A percentile compares a stretch with the other conserved stretches of the same genome.
phyloP scores from a whole-genome alignment of 2,113 vertebrate species.

The Osmerus eperlanus region DNA sequence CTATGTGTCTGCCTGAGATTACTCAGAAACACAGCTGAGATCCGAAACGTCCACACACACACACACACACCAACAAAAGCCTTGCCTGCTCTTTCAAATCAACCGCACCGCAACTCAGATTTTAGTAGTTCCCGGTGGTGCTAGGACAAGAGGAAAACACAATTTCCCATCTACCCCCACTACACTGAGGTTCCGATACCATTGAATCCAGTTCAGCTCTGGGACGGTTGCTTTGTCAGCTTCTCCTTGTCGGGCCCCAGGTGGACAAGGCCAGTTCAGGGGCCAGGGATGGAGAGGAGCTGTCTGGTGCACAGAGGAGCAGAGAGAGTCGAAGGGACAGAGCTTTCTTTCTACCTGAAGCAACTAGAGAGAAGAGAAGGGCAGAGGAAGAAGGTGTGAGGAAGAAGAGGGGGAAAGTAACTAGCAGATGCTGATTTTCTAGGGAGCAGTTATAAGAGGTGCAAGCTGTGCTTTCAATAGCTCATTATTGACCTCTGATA shows the following conservation, averaged over 20 bases:
- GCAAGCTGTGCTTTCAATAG: background rate
- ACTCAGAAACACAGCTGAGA: too few species aligned
- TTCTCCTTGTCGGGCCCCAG: slow-evolving; percentile 62
- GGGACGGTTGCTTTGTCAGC: slow-evolving; percentile 60
- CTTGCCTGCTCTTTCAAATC: too few species aligned
- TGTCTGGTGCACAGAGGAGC: slow-evolving; percentile 60
- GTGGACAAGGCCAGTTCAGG: slow-evolving; percentile 59
- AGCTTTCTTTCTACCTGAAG: slow-evolving; percentile 38
- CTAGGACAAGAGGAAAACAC: background rate
- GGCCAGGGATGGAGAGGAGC: slow-evolving; percentile 53
- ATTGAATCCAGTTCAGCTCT: slow-evolving; percentile 73
- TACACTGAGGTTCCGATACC: slow-evolving; percentile 59
- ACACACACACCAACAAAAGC: too few species aligned
- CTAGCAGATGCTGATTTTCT: slow-evolving; percentile 24
- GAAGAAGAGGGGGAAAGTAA: slow-evolving; percentile 31
- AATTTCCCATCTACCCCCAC: background rate
- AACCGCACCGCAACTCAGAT: background rate
- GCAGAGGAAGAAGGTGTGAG: too few species aligned
- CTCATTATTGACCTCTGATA: too few species aligned
- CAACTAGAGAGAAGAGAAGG: slow-evolving; percentile 23
- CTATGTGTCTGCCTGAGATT: too few species aligned
- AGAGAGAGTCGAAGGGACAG: slow-evolving; percentile 37
- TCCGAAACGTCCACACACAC: too few species aligned
- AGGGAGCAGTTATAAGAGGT: slow-evolving; percentile 13
- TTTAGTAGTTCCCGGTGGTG: background rate